These are phyloP conservation scores for Peromyscus leucopus DNA, from an alignment of 2,113 vertebrate species.

Conservation along the genomic window DNA sequence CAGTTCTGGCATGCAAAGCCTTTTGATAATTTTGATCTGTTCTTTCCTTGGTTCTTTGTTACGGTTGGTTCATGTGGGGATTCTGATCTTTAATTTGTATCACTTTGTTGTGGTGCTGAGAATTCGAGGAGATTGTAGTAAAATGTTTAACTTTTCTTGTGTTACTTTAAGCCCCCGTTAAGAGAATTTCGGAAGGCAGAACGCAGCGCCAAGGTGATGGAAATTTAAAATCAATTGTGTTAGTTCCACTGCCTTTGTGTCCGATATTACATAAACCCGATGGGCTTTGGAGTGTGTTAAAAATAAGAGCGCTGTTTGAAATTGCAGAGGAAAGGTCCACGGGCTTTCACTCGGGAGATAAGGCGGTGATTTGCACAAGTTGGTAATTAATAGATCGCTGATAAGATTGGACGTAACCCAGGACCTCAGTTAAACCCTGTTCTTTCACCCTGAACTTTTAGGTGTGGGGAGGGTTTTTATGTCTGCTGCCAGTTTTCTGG, in stretches of 20 bases:
- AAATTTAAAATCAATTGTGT: conserved; percentile 70
- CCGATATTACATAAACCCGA: conserved; percentile 52
- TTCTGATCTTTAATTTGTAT: conserved; percentile 68
- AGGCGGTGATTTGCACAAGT: conserved; percentile 75
- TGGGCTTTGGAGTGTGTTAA: conserved; percentile 63
- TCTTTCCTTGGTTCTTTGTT: conserved; percentile 47
- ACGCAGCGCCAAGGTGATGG: conserved; percentile 50
- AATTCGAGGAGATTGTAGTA: conserved; percentile 29
- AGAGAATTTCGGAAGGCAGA: conserved; percentile 62
- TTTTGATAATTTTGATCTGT: conserved; percentile 46
- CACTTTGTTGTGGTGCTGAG: conserved; percentile 32
- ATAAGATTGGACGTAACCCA: conserved; percentile 74
- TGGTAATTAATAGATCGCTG: conserved; percentile 81
- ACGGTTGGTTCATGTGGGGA: conserved; percentile 36
- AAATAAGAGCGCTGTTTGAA: conserved; percentile 71
- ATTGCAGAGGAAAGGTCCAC: conserved; percentile 57
- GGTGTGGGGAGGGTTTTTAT: background rate
- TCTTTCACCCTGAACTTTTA: conserved; percentile 61
- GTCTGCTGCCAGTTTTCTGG: conserved; percentile 51
- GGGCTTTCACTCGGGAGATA: conserved; percentile 68
- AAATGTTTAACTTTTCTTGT: conserved; percentile 59
- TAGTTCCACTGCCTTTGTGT: conserved; percentile 54
- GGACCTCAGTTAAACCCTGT: conserved; percentile 45
- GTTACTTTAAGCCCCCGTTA: conserved; percentile 65
- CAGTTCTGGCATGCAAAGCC: conserved; percentile 4